Conservation (phyloP, 2,113 vertebrate genomes). For the Thryonomys swinderianus region DNA sequence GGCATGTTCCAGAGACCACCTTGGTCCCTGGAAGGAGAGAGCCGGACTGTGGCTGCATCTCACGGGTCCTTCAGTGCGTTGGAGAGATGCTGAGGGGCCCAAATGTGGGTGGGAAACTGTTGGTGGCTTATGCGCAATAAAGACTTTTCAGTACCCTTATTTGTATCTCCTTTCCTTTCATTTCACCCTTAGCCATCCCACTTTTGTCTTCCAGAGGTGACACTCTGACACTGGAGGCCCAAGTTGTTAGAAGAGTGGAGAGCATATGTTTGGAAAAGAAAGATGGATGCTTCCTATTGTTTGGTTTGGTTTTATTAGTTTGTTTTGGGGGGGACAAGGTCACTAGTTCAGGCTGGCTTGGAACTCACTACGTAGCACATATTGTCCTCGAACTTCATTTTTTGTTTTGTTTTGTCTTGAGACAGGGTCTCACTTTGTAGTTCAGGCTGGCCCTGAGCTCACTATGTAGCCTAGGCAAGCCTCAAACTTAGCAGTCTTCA, state of each 20-base stretch:
- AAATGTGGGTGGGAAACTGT: constrained; percentile 36
- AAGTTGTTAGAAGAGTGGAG: background rate
- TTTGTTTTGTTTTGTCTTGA: too few species aligned
- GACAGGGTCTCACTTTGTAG: too few species aligned
- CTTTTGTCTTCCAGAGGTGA: background rate
- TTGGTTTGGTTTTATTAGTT: background rate
- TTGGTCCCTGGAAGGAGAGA: constrained; percentile 25
- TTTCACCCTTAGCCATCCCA: background rate
- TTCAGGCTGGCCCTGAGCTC: too few species aligned
- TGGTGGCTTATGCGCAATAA: constrained; percentile 69
- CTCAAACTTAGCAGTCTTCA: too few species aligned
- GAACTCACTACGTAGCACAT: background rate
- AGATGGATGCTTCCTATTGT: background rate
- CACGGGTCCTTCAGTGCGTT: background rate
- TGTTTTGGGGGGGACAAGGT: background rate
- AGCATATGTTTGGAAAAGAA: background rate
- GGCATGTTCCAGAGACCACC: background rate
- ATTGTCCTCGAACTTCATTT: background rate
- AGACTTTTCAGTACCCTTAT: constrained; percentile 49
- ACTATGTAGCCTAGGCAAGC: too few species aligned
- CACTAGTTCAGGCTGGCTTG: background rate
- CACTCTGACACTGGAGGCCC: background rate
- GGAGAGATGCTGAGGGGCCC: constrained; percentile 42
- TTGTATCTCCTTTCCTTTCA: background rate
- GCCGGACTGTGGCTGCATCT: constrained; percentile 41